Conservation (phyloP, 2,797 vertebrate genomes). For the Petrocephalus sullivani region DNA sequence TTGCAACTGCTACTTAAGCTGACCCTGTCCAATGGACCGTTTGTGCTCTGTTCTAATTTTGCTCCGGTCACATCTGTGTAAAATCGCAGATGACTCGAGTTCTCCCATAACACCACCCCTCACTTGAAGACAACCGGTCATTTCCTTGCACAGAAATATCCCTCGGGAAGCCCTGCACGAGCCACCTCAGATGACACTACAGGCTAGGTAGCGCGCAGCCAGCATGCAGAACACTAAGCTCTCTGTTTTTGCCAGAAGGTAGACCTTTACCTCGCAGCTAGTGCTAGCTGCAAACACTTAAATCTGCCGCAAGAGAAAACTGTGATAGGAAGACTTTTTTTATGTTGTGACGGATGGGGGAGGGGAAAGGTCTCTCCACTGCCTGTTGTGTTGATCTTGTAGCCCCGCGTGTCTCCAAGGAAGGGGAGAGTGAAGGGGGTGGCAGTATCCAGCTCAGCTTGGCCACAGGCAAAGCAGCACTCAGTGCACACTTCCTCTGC, state of each 20-base stretch:
- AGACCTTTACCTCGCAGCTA: not conserved
- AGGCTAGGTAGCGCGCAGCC: not conserved
- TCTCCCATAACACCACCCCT: not conserved
- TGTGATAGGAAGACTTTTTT: not conserved
- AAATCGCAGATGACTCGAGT: not conserved
- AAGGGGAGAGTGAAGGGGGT: not conserved
- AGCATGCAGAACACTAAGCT: not conserved
- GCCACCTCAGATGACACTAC: not conserved
- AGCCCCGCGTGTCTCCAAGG: not conserved
- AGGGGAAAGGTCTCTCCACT: not conserved
- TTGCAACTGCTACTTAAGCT: not conserved
- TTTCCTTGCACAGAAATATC: not conserved
- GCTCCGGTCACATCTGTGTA: not conserved
- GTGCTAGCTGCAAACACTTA: not conserved
- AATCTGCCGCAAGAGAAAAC: not conserved
- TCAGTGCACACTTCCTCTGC: conserved; percentile 8
- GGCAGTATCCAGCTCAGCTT: not conserved
- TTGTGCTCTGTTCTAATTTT: not conserved
- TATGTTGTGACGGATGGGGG: not conserved
- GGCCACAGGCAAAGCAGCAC: conserved; percentile 12
- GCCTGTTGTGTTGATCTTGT: not conserved
- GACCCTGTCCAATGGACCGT: not conserved
- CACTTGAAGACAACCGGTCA: not conserved
- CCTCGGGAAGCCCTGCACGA: not conserved
- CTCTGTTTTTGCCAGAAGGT: not conserved